Evolutionary conservation across 2,888 invertebrate species (phyloP).

Genomic region (Adelphocoris suturalis): DNA sequence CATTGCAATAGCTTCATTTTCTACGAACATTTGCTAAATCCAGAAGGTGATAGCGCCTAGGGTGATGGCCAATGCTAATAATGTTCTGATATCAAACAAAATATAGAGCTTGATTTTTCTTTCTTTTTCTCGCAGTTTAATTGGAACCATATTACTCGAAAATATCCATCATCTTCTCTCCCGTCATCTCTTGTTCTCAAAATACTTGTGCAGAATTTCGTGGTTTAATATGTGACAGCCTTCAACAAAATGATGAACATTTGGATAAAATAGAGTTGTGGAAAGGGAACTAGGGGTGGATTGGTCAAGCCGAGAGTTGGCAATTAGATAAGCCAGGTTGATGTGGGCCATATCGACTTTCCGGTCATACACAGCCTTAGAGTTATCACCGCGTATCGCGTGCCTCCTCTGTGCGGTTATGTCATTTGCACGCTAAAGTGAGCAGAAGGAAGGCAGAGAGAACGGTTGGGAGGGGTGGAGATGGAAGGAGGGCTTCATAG

Average conservation of each 20-base stretch:
- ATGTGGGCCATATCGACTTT: conserved; percentile 56
- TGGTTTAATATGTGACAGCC: neutral
- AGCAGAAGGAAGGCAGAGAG: conserved; percentile 44
- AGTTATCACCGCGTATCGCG: conserved; percentile 40
- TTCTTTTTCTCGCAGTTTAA: no score
- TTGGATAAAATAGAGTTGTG: neutral
- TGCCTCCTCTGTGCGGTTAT: conserved; percentile 53
- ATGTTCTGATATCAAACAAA: no score
- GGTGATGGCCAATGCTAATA: no score
- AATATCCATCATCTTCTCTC: no score
- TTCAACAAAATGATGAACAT: conserved; percentile 2
- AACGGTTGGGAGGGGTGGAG: neutral
- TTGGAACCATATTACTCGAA: no score
- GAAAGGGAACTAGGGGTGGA: neutral
- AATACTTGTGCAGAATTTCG: no score
- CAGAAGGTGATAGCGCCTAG: no score
- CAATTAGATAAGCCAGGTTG: conserved; percentile 29
- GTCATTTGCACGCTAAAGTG: conserved; percentile 60
- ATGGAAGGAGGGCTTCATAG: conserved; percentile 16
- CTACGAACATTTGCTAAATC: no score
- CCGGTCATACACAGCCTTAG: conserved; percentile 64
- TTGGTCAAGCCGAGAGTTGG: neutral
- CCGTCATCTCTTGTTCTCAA: no score
- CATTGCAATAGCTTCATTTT: no score
- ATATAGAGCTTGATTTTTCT: no score